Evolutionary conservation across 2,797 vertebrate species (phyloP).

Genomic region (Florisuga fusca): DNA sequence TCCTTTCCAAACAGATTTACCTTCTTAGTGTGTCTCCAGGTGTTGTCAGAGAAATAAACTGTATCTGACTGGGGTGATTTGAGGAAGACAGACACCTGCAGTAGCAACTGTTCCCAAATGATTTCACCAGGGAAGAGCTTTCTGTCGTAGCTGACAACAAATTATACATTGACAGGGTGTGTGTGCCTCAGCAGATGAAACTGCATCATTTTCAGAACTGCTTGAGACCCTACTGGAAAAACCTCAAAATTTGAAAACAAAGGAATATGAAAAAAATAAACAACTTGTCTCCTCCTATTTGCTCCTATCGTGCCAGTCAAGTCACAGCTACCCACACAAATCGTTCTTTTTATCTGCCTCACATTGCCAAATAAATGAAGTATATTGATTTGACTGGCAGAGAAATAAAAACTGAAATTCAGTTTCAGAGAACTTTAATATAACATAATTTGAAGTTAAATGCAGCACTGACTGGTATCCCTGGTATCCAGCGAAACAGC

Average conservation of each 20-base stretch:
- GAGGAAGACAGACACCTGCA: background rate
- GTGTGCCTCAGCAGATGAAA: background rate
- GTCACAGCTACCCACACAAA: slow-evolving; percentile 8
- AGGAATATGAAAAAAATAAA: background rate
- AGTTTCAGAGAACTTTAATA: slow-evolving; percentile 55
- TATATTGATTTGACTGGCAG: slow-evolving; percentile 35
- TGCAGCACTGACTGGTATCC: background rate
- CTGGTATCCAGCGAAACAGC: background rate
- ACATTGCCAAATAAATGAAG: slow-evolving; percentile 27
- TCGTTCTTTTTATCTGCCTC: background rate
- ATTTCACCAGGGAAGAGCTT: background rate
- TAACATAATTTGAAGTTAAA: slow-evolving; percentile 50
- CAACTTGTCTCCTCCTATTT: slow-evolving; percentile 1
- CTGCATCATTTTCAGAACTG: background rate
- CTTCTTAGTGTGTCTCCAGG: background rate
- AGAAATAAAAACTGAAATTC: slow-evolving; percentile 55
- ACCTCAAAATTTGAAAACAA: background rate
- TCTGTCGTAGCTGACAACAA: background rate
- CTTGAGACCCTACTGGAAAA: background rate
- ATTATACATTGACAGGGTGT: background rate
- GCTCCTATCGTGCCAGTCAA: slow-evolving; percentile 47
- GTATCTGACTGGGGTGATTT: background rate
- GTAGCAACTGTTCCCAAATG: background rate
- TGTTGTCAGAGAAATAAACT: background rate
- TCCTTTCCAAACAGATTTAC: background rate